A percentile compares a stretch with the other conserved stretches of the same genome.
These are phyloP conservation scores for Hirtodrosophila trivittata DNA, from an alignment of 2,888 invertebrate genomes.

Conservation along the genomic window DNA sequence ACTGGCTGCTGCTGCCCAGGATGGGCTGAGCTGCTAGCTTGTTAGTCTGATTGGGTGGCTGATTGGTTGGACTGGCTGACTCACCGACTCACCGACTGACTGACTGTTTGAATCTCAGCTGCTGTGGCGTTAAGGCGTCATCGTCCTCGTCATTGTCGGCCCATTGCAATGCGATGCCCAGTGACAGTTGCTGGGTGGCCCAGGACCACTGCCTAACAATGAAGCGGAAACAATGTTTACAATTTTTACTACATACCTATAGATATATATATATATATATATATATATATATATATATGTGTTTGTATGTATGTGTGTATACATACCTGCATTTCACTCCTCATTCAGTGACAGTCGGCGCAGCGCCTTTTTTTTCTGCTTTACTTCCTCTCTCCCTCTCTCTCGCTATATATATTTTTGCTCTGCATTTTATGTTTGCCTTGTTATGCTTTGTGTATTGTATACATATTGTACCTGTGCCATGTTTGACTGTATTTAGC, in stretches of 20 bases:
- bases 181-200: constrained; percentile 48
- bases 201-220: constrained; percentile 63
- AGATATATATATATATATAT: constrained; percentile 10
- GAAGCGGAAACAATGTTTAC: constrained; percentile 80
- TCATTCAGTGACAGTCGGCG: constrained; percentile 49
- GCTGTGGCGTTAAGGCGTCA: constrained; percentile 47
- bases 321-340: constrained; percentile 18
- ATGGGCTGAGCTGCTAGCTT: constrained; percentile 48
- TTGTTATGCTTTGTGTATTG: constrained; percentile 77
- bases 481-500: constrained; percentile 75
- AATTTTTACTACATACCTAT: constrained; percentile 52
- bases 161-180: constrained; percentile 56
- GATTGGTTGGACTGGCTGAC: constrained; percentile 63
- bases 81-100: constrained; percentile 33
- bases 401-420: constrained; percentile 36
- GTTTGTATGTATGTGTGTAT: constrained; percentile 18
- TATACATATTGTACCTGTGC: constrained; percentile 71
- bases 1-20: constrained; percentile 26
- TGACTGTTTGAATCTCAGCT: constrained; percentile 54
- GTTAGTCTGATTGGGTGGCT: constrained; percentile 78
- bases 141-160: constrained; percentile 56
- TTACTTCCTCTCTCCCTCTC: constrained; percentile 9
- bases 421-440: constrained; percentile 69
- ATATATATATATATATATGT: constrained; percentile 11
- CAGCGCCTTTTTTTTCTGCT: constrained; percentile 9